Evolutionary conservation across 2,113 vertebrate species (phyloP).

Genomic region (Trochalopteron elliotii): DNA sequence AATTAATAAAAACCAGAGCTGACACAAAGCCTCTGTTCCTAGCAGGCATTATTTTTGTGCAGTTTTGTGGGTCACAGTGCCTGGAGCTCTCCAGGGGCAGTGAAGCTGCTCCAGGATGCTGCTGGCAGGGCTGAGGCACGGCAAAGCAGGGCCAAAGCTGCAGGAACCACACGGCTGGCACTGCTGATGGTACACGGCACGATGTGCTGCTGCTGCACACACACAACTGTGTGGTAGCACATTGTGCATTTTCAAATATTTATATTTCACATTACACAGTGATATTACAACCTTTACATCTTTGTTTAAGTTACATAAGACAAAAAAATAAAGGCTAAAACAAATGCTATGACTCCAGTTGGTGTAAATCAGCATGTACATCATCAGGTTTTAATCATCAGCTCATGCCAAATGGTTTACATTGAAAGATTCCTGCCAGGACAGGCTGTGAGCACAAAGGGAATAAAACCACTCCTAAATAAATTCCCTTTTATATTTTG

Average conservation of each 20-base stretch:
- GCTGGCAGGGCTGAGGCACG: not conserved
- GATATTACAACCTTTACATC: not conserved
- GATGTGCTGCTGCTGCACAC: no score
- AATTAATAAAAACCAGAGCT: accelerated
- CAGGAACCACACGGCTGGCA: not conserved
- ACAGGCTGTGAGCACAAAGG: not conserved
- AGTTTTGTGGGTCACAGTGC: not conserved
- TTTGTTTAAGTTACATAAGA: not conserved
- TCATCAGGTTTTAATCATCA: not conserved
- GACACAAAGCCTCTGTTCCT: not conserved
- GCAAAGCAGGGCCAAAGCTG: not conserved
- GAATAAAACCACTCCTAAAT: not conserved
- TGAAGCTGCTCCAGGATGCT: no score
- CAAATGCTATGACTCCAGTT: not conserved
- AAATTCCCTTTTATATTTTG: not conserved
- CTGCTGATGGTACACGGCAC: accelerated
- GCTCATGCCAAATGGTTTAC: not conserved
- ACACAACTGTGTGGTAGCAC: not conserved
- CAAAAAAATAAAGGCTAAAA: not conserved
- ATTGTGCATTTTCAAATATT: not conserved
- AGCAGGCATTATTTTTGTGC: accelerated
- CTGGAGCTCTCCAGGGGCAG: not conserved
- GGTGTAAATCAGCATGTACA: not conserved
- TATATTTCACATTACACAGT: not conserved
- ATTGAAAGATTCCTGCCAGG: not conserved